Conservation (phyloP, 2,113 vertebrate genomes). For the Ictalurus furcatus region DNA sequence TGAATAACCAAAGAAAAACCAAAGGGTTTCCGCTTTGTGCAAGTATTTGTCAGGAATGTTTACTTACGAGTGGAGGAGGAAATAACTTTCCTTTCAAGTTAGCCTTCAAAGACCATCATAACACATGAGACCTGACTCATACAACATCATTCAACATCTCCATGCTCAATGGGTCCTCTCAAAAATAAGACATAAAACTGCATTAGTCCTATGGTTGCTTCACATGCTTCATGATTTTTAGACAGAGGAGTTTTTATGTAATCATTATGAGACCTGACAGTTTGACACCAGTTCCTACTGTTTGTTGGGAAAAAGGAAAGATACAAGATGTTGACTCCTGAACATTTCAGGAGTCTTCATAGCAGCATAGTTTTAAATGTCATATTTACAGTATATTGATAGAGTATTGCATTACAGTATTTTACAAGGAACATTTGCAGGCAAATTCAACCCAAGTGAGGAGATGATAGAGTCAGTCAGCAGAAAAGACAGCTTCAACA, state of each 20-base stretch:
- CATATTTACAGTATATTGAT: background rate
- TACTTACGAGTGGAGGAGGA: constrained; percentile 9
- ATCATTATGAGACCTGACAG: background rate
- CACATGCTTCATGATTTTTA: background rate
- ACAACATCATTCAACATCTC: background rate
- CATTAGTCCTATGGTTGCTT: background rate
- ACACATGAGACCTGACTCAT: constrained; percentile 9
- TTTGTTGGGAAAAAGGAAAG: background rate
- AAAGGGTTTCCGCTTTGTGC: constrained; percentile 10
- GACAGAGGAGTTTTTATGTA: background rate
- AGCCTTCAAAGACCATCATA: constrained; percentile 44
- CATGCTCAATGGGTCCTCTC: background rate
- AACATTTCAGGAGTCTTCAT: background rate
- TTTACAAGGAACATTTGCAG: constrained; percentile 22
- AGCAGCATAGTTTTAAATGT: background rate
- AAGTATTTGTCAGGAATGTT: constrained; percentile 32
- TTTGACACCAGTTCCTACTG: background rate
- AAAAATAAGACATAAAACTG: background rate
- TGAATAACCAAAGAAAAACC: background rate
- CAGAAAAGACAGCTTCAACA: constrained; percentile 28
- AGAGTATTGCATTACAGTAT: constrained; percentile 5
- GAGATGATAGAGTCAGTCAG: constrained; percentile 35
- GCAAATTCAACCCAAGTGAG: constrained; percentile 12
- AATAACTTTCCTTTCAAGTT: constrained; percentile 41
- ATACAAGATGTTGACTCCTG: background rate